Conservation (phyloP, 2,888 invertebrate species). For the Drosophila ezoana region DNA sequence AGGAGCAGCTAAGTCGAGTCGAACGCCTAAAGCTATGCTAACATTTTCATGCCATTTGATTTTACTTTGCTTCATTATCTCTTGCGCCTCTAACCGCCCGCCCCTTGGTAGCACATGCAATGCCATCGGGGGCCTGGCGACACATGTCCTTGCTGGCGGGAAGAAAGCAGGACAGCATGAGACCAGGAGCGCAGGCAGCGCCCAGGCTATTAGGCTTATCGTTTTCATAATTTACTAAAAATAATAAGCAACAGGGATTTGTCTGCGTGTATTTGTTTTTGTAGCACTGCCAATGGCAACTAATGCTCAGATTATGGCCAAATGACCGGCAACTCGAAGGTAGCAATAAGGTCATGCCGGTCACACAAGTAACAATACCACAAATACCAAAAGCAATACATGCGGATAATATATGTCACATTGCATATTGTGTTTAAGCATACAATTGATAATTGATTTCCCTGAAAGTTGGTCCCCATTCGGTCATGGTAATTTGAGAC, state of each 20-base stretch:
- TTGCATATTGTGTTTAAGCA: background rate
- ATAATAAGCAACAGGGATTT: constrained; percentile 61
- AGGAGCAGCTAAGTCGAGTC: constrained; percentile 41
- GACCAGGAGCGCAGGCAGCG: background rate
- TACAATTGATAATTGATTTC: background rate
- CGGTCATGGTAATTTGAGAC: too few species aligned
- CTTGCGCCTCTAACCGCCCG: background rate
- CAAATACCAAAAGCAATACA: background rate
- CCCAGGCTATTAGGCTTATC: constrained; percentile 59
- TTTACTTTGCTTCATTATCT: constrained; percentile 57
- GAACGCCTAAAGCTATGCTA: constrained; percentile 54
- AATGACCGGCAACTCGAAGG: constrained; percentile 30
- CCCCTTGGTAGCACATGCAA: constrained; percentile 12
- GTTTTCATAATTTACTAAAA: constrained; percentile 69
- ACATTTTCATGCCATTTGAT: constrained; percentile 66
- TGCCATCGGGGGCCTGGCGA: constrained; percentile 32
- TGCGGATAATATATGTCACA: background rate
- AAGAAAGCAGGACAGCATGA: background rate
- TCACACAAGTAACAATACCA: background rate
- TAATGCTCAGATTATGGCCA: constrained; percentile 49
- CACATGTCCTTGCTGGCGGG: constrained; percentile 45
- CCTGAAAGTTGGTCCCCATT: background rate
- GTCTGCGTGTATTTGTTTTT: constrained; percentile 20
- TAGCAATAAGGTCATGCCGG: constrained; percentile 33
- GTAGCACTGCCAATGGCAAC: constrained; percentile 39